Evolutionary conservation across 2,113 vertebrate genomes (phyloP), one percentile per base, ranked within the genome.

Genomic region (Andinoacara biseriatus): DNA sequence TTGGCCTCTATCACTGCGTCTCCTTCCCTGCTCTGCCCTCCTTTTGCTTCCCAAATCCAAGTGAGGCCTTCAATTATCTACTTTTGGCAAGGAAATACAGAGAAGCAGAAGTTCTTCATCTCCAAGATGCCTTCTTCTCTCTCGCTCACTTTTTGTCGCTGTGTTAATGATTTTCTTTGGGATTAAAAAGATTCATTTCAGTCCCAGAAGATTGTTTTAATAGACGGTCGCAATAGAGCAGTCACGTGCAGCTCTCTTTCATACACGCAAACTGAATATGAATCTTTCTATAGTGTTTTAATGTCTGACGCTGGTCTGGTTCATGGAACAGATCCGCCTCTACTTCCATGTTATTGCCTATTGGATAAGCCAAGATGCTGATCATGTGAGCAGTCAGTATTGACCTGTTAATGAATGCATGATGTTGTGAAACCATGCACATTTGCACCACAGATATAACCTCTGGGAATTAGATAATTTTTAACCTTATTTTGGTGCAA

Each of bases 11-110:
- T 82, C 54, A 0, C 54, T 75, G 58, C 3, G 3, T 58, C 74
- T 89, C 46, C 14, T 22, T 83, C 80, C 80, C 63, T n/a, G 3
- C 49, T 58, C n/a, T 8, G 78, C 74, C 75, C 83, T 86, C 67
- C 31, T 56, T 78, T 58, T 38, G 78, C 69, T 87, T 91, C 79
- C 79, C 83, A 86, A 91, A 86, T 81, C 84, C 60, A 59, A 90
- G 80, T 7, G 13, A 92, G 76, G 78, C 91, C 92, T 93, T 90
- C 92, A 93, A 94, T 94, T 94, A 94, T 90, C 85, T 79, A 63
- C 72, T 80, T 87, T 61, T 65, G 74, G 72, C 62, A 79, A 75
- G 60, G 31, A 76, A 58, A 90, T 80, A 84, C 57, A 77, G 61
- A 52, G 60, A 72, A 58, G 46, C 56, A 80, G 33, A 24, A 24